Evolutionary conservation across 2,797 vertebrate species (phyloP), one percentile per base, ranked within the genome.

Genomic region (Salmo trutta): DNA sequence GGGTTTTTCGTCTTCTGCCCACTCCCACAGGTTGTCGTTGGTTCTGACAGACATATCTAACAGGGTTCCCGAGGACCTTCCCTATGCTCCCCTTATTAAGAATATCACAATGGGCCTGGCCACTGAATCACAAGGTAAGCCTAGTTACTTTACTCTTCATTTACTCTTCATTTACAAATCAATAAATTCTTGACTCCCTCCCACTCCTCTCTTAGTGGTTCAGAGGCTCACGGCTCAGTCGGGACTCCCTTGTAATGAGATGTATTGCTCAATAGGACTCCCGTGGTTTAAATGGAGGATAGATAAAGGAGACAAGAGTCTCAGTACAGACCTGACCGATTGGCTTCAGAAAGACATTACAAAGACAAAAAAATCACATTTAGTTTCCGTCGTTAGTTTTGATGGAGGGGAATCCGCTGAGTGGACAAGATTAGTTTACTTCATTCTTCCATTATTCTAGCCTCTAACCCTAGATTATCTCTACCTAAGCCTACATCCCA

Each of bases 61-160:
- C n/a, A 76, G 79, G 81, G 80, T 95, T 82, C 92, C 94, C 0
- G 82, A 88, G 29, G 89, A 73, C 71, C 79, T 93, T 29, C 92
- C 91, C 21, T 91, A 90, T 69, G 75, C 86, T 27, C 7, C 82
- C 0, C 15, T 77, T 68, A 82, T 94, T 6, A 93, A 90, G 88
- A 83, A 88, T 56, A 67, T 94, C 77, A 81, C 85, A 54, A 78
- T 2, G 81, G 79, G 66, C 12, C 82, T 94, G 59, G 88, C 90
- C 74, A 83, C 5, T 2, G 93, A 93, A 85, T 83, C 89, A 75
- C 83, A 87, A 92, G 93, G 95, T 95, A 93, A 84, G 77, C 62
- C 33, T 64, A 71, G 94, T 95, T 93, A 84, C 76, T 64, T 24
- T 62, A 66, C 41, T 47, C 10, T 41, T 41, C 41, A 41, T 0